Evolutionary conservation across 1,140 invertebrate species (phyloP).

Genomic region (Hyphantria cunea): DNA sequence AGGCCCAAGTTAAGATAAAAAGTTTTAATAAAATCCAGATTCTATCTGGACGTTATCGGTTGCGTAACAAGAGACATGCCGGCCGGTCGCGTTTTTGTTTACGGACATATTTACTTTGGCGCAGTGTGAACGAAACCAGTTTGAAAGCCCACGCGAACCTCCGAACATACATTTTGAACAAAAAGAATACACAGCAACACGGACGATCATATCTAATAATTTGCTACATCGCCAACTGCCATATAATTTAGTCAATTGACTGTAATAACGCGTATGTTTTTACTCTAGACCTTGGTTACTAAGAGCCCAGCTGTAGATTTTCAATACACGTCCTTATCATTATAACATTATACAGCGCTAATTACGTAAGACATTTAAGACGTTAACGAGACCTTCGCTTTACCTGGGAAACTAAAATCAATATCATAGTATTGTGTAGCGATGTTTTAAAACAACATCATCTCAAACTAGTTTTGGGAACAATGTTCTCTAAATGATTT

Average conservation of each 20-base stretch:
- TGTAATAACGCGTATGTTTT: constrained; percentile 29
- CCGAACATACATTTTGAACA: constrained; percentile 6
- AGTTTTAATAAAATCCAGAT: constrained; percentile 24
- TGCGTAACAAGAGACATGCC: constrained; percentile 19
- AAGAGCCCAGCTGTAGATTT: constrained; percentile 8
- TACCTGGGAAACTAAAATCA: constrained; percentile 14
- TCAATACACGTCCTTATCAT: constrained; percentile 3
- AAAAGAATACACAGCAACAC: not conserved
- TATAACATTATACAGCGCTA: constrained; percentile 22
- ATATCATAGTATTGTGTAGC: constrained; percentile 15
- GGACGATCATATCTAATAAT: constrained; percentile 22
- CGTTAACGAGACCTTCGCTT: constrained; percentile 4
- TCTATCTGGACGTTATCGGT: constrained; percentile 2
- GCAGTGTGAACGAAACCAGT: constrained; percentile 27
- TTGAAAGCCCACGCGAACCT: constrained; percentile 13
- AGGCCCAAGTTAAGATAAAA: constrained; percentile 8
- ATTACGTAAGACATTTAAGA: constrained; percentile 24
- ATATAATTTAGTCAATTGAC: constrained; percentile 26
- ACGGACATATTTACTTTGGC: constrained; percentile 19
- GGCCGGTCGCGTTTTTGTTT: constrained; percentile 26
- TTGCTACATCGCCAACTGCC: constrained; percentile 21
- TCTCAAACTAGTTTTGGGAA: constrained; percentile 11
- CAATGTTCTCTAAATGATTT: constrained; percentile 17
- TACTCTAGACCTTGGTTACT: constrained; percentile 28
- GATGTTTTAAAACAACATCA: constrained; percentile 10